Evolutionary conservation across 2,113 vertebrate species (phyloP), one percentile per base, ranked within the genome.

Genomic region (Nasalis larvatus): DNA sequence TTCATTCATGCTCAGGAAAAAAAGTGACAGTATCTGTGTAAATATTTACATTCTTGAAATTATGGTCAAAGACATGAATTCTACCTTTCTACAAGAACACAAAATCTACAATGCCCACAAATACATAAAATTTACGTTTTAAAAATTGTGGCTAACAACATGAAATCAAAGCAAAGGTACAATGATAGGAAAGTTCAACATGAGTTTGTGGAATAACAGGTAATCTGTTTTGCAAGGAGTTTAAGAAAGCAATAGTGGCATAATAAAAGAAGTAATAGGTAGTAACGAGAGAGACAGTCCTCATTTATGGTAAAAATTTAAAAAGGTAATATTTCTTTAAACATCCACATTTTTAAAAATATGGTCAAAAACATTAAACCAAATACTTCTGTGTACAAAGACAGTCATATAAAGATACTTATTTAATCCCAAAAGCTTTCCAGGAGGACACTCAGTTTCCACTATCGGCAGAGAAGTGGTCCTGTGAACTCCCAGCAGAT

Each of bases 301-400:
- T 86, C 54, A 81, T 23, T 9, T 74, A 37, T 45, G n/a, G 18
- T 68, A 25, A 68, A 66, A 81, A 80, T 47, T 25, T 66, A 56
- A 71, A 74, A 60, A 8, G 47, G 47, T 6, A 71, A 49, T 86
- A 23, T 54, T 97, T 86, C 76, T 92, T 89, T 92, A 89, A 92
- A 74, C 47, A 45, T 7, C 37, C 52, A 73, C 9, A 80, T 73
- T 95, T 97, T 86, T 49, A 13, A 78, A 90, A 92, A 45, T 58
- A n/a, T 77, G 20, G n/a, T 89, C 23, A 94, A 94, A 94, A 95
- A 89, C n/a, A 58, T 66, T 66, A 91, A 95, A 86, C 47, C 3
- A 35, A 91, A 86, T 68, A 95, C 10, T 71, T 8, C 6, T 92
- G 17, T 40, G 86, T n/a, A 78, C 68, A 18, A 86, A 66, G 71